Evolutionary conservation across 1,140 invertebrate species (phyloP), one percentile per base, ranked within the genome.

Genomic region (Atta cephalotes): DNA sequence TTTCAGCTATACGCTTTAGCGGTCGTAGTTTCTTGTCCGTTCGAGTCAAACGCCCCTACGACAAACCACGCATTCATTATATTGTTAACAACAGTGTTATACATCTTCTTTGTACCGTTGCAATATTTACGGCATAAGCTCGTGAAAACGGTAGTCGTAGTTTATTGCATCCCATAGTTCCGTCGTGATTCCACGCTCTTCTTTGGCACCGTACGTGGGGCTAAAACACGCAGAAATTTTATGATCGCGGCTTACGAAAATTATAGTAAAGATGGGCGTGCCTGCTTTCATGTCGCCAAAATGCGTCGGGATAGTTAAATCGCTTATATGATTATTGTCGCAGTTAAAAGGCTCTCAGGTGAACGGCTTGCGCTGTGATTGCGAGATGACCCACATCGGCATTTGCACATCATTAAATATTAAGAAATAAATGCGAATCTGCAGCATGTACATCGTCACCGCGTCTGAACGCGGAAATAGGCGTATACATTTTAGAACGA

Each of bases 111-210:
- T 81, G 49, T 71, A 71, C 65, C 65, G 51, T 81, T 81, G 49
- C 45, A 31, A 81, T 81, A 80, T 70, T 81, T 71, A 81, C 16
- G 39, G 60, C 28, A 10, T 35, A 31, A 71, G 49, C 78, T 71
- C 51, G 65, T 45, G 78, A 81, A 81, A 81, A 81, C 68, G 31
- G 78, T 81, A 70, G 65, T 14, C 49, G 31, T 81, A 56, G 49
- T 81, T 81, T 81, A 81, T 68, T 68, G 49, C 78, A 80, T 70
- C 51, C 65, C 51, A 16, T 28, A 71, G 65, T 58, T 12, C 14
- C 51, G n/a, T 71, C 49, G 65, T 21, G 31, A 81, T 81, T 79
- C 45, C 45, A 25, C n/a, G 56, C 9, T 71, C 31, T 25, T 71
- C 45, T 70, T 70, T 51, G 53, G 21, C n/a, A 14, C 65, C 12